These are phyloP conservation scores for Erythrocebus patas DNA, from an alignment of 2,113 vertebrate genomes.

Conservation along the genomic window DNA sequence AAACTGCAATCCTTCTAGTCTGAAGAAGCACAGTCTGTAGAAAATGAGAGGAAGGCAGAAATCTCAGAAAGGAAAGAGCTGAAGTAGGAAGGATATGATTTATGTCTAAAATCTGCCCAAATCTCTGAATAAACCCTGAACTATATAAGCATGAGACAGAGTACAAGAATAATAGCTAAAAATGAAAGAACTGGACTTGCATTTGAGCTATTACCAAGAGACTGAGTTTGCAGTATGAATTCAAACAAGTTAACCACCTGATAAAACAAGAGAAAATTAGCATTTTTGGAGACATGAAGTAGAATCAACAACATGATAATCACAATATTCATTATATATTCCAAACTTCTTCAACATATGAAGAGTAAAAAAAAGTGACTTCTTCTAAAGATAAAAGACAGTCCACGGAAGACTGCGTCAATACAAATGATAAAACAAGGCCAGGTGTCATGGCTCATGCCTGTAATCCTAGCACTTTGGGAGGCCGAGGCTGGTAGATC, in stretches of 20 bases:
- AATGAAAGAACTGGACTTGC: background rate
- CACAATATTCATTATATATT: background rate
- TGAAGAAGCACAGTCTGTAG: background rate
- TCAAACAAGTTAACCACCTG: background rate
- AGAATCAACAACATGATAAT: background rate
- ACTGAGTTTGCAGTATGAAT: background rate
- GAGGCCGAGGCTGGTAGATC: too few relatives aligned
- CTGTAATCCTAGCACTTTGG: too few relatives aligned
- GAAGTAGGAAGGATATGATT: background rate
- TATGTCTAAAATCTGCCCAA: background rate
- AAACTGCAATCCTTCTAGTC: background rate
- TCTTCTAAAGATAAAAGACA: background rate
- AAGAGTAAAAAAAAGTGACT: background rate
- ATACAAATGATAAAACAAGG: background rate
- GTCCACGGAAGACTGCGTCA: background rate
- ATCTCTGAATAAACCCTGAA: background rate
- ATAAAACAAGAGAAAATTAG: background rate
- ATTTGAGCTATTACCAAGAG: background rate
- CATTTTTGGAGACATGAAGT: background rate
- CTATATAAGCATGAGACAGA: background rate
- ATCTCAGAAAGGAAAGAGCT: background rate
- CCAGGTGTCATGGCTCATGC: too few relatives aligned
- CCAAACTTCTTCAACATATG: background rate
- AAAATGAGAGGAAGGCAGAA: background rate
- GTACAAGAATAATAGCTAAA: background rate